Evolutionary conservation across 2,113 vertebrate genomes (phyloP), one percentile per base, ranked within the genome.

Genomic region (Dipodomys ordii): DNA sequence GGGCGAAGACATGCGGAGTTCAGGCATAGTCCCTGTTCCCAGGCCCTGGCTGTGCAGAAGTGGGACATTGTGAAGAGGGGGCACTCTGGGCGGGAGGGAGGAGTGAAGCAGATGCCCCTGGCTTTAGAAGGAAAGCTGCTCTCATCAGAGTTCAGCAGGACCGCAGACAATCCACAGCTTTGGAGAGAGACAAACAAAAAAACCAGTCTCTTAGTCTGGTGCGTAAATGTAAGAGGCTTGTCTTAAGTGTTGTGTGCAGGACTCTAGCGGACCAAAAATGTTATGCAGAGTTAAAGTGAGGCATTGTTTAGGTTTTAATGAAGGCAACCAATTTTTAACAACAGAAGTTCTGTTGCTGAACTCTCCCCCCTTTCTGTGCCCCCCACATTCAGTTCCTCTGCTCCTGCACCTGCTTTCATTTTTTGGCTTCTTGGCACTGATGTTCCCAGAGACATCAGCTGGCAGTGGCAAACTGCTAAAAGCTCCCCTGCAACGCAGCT

Each of bases 361-460:
- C 69, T 89, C 84, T 89, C 82, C 94, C 73, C 73, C 72, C 74
- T 64, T 44, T 44, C 23, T 72, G 28, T 18, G 13, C 88, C 92
- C 93, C 96, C 97, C 95, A 94, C 96, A 95, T 97, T 97, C 97
- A 97, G 95, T 96, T 97, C 95, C 97, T 98, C 92, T 97, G 88
- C 90, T 94, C 94, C 96, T 98, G 98, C 98, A 98, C 98, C 98
- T 98, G 98, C 98, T 98, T 98, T 97, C 96, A 97, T 46, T 97
- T 97, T 98, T 98, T 98, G 97, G 97, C 97, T 98, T 98, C 97
- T 98, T 98, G 98, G 98, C 98, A 98, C 84, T 88, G 96, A 97
- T 76, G 90, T 96, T 97, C 97, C 94, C 97, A 98, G 97, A 98
- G 97, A 97, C 97, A 98, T 98, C 98, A 98, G 98, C 98, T 98